phyloP scores from a whole-genome alignment of 2,113 vertebrate species.

The Tympanuchus pallidicinctus region DNA sequence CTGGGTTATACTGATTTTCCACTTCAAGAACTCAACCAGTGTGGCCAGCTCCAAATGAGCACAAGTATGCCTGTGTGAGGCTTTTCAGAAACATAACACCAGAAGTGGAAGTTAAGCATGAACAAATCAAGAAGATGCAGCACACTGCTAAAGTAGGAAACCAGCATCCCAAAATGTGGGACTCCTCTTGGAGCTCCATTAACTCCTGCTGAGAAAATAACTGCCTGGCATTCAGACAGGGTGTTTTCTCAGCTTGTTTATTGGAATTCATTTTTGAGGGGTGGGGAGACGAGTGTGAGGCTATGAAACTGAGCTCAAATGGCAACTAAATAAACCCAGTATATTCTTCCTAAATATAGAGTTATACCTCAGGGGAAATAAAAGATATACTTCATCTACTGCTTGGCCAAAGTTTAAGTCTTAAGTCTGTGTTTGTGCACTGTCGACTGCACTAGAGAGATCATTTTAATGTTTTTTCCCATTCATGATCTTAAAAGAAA shows the following conservation, averaged over 20 bases:
- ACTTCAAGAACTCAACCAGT: not conserved
- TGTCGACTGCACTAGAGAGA: not conserved
- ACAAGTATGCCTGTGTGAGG: not conserved
- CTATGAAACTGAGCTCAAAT: not conserved
- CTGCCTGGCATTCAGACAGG: not conserved
- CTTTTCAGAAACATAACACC: not conserved
- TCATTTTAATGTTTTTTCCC: too few relatives aligned
- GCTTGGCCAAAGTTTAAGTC: not conserved
- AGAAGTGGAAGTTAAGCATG: not conserved
- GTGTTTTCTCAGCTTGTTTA: conserved; percentile 26
- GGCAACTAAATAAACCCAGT: conserved; percentile 17
- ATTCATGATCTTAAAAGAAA: not conserved
- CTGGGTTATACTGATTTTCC: not conserved
- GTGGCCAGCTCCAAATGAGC: not conserved
- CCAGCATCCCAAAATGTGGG: not conserved
- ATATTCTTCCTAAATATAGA: conserved; percentile 33
- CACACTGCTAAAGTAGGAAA: not conserved
- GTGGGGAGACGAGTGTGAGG: not conserved
- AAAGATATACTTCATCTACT: not conserved
- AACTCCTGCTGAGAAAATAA: conserved; percentile 36
- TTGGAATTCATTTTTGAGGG: conserved; percentile 1
- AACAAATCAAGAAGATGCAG: not conserved
- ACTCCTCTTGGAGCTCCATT: not conserved
- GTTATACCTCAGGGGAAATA: not conserved
- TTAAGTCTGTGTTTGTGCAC: not conserved